Evolutionary conservation across 2,797 vertebrate genomes (phyloP), one percentile per base, ranked within the genome.

Genomic region (Hippoglossus hippoglossus): DNA sequence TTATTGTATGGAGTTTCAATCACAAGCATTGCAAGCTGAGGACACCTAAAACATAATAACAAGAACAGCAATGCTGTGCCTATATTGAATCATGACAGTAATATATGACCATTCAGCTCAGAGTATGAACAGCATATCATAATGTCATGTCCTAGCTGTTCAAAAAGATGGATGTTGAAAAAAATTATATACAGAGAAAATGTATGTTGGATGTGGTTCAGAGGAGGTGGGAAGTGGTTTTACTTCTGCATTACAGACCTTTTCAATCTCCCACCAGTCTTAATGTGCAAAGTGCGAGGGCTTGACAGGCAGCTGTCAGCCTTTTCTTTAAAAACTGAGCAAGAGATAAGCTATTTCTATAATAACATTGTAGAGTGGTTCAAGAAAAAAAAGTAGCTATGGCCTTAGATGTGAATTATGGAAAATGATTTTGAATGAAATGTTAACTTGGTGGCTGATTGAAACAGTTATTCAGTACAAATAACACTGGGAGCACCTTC

Each of bases 291-390:
- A 59, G 63, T 50, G 18, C 2, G 10, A 46, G 21, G 13, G 59
- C 59, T 71, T 76, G 66, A 78, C 61, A 76, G 77, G 47, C 67
- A 69, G 59, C 63, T 69, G 67, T 68, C 69, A 76, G 31, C 39
- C 22, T 53, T 50, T 77, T 59, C 34, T 62, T 73, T 36, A 51
- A 49, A 65, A 71, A 58, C 36, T 39, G 10, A 18, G 58, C 44
- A 46, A 19, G 5, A 52, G 52, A 73, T 6, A 39, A 75, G 18
- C 19, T 51, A 26, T 53, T 64, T 36, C 50, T 63, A 52, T 67
- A 70, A 71, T 56, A 71, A 41, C 50, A 66, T 25, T 59, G 52
- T 50, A 3, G 52, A 65, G 50, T 41, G 25, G 26, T 47, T 25
- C 26, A 63, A 55, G 24, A 24, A 24, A 25, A 39, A 24, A 46